A percentile compares a stretch with the other conserved stretches of the same genome.
Evolutionary conservation across 2,113 vertebrate species (phyloP).

Genomic region (Rissa tridactyla): DNA sequence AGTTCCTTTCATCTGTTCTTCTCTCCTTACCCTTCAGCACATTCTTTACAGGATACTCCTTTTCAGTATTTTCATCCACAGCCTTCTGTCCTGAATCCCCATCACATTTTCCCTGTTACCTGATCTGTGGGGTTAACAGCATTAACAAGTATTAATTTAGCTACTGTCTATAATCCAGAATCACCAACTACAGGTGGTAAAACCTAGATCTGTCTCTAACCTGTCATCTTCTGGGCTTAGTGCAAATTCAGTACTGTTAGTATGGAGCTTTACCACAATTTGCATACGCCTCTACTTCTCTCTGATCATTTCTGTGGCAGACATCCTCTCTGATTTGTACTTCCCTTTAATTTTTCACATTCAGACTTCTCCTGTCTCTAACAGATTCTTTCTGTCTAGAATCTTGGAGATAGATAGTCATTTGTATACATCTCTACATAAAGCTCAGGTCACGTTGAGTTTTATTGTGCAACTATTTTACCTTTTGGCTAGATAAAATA

Average conservation of each 20-base stretch:
- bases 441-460: background rate
- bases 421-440: background rate
- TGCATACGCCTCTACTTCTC: background rate
- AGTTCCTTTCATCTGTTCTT: background rate
- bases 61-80: background rate
- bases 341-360: background rate
- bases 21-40: background rate
- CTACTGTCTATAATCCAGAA: background rate
- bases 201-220: background rate
- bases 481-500: background rate
- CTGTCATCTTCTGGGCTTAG: background rate
- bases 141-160: background rate
- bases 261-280: background rate
- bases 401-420: fast-evolving
- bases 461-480: background rate
- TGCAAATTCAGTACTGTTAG: background rate
- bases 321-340: background rate
- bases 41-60: background rate
- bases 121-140: background rate
- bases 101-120: background rate
- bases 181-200: background rate
- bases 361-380: background rate
- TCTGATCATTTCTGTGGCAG: background rate
- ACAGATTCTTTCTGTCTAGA: background rate
- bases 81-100: background rate